Conservation (phyloP, 2,797 vertebrate genomes). For the Cyclura pinguis region DNA sequence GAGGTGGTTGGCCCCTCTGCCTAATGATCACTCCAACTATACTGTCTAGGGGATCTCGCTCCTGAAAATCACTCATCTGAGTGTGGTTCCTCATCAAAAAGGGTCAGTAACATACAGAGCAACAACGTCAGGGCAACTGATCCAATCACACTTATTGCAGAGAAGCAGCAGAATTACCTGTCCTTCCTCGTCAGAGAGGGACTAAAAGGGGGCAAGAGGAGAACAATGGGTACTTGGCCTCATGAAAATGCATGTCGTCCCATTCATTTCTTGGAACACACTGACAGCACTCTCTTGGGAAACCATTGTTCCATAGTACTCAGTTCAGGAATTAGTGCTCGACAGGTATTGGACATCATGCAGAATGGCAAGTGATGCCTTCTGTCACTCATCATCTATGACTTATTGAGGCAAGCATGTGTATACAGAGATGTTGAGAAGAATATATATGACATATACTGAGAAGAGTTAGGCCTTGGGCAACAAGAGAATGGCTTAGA, state of each 20-base stretch:
- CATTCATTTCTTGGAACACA: background rate
- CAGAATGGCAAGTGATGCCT: background rate
- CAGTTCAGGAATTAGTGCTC: background rate
- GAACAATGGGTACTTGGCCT: background rate
- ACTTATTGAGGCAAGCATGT: background rate
- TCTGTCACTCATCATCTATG: background rate
- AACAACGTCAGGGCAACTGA: background rate
- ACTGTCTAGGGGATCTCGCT: background rate
- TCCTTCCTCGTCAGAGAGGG: too few species aligned
- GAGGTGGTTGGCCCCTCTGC: background rate
- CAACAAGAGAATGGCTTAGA: background rate
- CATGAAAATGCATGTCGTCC: too few species aligned
- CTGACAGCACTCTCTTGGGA: too few species aligned
- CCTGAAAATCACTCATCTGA: background rate
- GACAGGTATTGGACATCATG: background rate
- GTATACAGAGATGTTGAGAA: background rate
- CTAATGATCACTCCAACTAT: background rate
- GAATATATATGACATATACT: too few species aligned
- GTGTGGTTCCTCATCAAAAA: too few species aligned
- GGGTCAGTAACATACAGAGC: background rate
- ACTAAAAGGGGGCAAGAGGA: background rate
- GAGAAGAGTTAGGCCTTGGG: background rate
- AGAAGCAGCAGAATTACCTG: background rate
- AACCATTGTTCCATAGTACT: background rate
- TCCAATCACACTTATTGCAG: background rate